Base-by-base conservation (phyloP, 2,888 invertebrate species). In the Serrognathus titanus region DNA sequence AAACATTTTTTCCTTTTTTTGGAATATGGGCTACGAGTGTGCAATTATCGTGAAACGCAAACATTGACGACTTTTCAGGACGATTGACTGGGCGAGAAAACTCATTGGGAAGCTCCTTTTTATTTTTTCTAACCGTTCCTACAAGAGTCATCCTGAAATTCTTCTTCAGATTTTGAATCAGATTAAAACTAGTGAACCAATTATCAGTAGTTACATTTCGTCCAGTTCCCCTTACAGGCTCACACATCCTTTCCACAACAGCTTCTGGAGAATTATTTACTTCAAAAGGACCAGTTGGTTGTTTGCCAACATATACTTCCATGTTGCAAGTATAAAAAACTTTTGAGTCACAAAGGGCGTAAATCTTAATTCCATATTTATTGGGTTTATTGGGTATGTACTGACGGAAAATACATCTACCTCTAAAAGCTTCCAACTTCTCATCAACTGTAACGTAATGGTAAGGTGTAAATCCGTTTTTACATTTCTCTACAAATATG, bases 311-410 rank as follows among this genome's bases (percentile, higher is more conserved):
- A 16, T 57, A 57, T 40, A 57, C 41, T 47, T 57, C 57, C 37
- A 57, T 20, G n/a, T 48, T 48, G 31, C 9, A 16, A 12, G 51
- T 51, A 43, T 55, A 55, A 24, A 20, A 16, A 8, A 11, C 49
- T 40, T 49, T 54, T 40, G 20, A 20, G 11, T 55, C 41, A 38
- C n/a, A 10, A 5, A 45, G 31, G n/a, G 54, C 43, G 38, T 13
- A 53, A 12, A 68, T 51, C 48, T 68, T 68, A 36, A 69, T 53
- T 9, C 69, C 67, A 56, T 68, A 68, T 61, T 66, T 68, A 11
- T 51, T 59, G 16, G 68, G 68, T 60, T 68, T 69, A 37, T 50
- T 59, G 9, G 66, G 63, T 41, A 63, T 64, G 47, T 61, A 66
- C 10, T 57, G 41, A 36, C 47, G 43, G 45, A 65, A 63, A 11